Evolutionary conservation across 2,888 invertebrate genomes (phyloP), one percentile per base, ranked within the genome.

Genomic region (Yponomeuta cagnagella): DNA sequence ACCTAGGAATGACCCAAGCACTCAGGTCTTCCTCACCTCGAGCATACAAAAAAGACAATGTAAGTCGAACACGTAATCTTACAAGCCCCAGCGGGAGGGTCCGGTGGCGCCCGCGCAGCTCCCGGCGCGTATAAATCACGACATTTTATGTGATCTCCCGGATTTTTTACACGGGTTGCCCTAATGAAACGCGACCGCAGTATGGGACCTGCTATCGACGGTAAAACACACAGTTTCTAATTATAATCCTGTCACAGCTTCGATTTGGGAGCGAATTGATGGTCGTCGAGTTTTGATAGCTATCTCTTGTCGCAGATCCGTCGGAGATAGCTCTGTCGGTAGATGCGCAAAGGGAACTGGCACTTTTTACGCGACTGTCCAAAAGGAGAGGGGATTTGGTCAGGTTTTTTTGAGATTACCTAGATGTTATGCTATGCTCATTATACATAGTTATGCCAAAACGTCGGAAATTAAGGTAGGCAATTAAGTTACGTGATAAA

Each of bases 171-270:
- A 82, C 83, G 79, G 77, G 8, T 43, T 43, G 77, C 81, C 82
- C 86, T 92, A 92, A 92, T 90, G 91, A 92, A 91, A 90, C 89
- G 89, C 91, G 90, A 87, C 87, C 90, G 83, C 92, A 90, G 91
- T 92, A 89, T 92, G 91, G 86, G 90, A 90, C 87, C 85, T 81
- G 79, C 88, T 87, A 90, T 58, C 67, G 72, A 72, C 72, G 71
- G 71, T 72, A 72, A 72, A 72, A 71, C 87, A 81, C 89, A 89
- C 89, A 88, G 88, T 88, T 90, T 91, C 89, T 90, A 90, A 92
- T 92, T 92, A 91, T 91, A 90, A 90, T 90, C 85, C 92, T 92
- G 92, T 91, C 91, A 92, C 89, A 90, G 86, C 86, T 83, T 80
- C 85, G 84, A 88, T 87, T 83, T 87, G 86, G 84, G 80, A 82